These are phyloP conservation scores for Phylloscopus whistleri DNA, from an alignment of 2,113 vertebrate species.

Conservation along the genomic window DNA sequence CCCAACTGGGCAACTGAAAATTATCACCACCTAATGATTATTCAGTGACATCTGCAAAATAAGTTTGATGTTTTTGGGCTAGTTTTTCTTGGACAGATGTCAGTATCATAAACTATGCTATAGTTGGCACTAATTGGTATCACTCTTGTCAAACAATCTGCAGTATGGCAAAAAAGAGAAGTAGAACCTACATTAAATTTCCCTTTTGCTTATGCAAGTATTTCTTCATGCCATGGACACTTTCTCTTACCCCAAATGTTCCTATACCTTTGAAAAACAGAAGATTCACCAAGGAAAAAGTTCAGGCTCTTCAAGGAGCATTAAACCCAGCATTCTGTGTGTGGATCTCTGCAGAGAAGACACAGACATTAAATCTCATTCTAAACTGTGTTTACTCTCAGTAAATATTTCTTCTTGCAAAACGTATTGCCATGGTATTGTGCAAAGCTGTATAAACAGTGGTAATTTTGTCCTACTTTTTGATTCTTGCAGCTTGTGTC, in stretches of 20 bases:
- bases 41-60: constrained; percentile 38
- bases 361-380: constrained; percentile 17
- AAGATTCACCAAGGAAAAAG: neutral
- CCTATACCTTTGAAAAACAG: neutral
- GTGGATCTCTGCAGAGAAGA: constrained; percentile 4
- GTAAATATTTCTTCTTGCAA: constrained; percentile 43
- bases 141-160: neutral
- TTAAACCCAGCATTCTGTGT: neutral
- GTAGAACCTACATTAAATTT: neutral
- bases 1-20: neutral
- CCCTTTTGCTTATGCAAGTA: neutral
- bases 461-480: constrained; percentile 56
- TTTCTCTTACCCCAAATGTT: neutral
- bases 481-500: constrained; percentile 44
- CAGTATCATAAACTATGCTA: neutral
- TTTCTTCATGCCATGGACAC: neutral
- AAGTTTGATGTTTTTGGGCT: neutral
- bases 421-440: constrained; percentile 7
- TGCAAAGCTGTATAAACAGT: constrained; percentile 44
- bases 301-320: neutral
- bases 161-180: neutral
- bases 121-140: neutral
- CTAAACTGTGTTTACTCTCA: constrained; percentile 42
- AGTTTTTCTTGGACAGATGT: constrained; percentile 24
- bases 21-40: constrained; percentile 32